Percentiles rank a stretch among this genome's conserved stretches.
These are phyloP conservation scores for Ophion obscuratus DNA, from an alignment of 2,888 invertebrate genomes.

Conservation along the genomic window DNA sequence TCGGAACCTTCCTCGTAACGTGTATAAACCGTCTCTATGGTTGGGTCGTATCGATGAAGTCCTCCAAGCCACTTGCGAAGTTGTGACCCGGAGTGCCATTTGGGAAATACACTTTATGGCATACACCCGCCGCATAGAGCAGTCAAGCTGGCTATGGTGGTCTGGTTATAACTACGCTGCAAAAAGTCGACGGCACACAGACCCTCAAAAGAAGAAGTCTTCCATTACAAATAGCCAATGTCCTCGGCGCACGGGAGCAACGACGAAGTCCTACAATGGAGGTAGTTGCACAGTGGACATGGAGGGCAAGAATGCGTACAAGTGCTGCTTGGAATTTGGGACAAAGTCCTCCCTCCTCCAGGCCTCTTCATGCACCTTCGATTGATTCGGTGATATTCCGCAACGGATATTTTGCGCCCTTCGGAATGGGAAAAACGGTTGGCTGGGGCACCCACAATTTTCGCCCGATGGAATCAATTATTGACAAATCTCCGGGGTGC, in stretches of 20 bases:
- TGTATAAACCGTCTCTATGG: constrained; percentile 17
- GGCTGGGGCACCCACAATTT: constrained; percentile 59
- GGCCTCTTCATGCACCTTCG: constrained; percentile 36
- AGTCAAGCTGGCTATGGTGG: not conserved
- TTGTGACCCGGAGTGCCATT: constrained; percentile 43
- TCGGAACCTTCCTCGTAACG: constrained; percentile 14
- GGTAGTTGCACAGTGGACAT: not conserved
- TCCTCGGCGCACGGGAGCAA: not conserved
- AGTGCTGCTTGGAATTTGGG: not conserved
- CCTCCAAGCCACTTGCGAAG: constrained; percentile 16
- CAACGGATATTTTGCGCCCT: constrained; percentile 58
- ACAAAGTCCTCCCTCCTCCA: not conserved
- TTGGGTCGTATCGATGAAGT: constrained; percentile 50
- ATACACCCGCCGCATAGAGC: not conserved
- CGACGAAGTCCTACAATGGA: not conserved
- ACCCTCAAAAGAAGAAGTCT: not conserved
- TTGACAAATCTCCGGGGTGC: constrained; percentile 66
- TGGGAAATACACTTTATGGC: constrained; percentile 30
- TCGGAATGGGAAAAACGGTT: constrained; percentile 7
- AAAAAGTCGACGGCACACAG: not conserved
- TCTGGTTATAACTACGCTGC: not conserved
- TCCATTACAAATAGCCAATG: not conserved
- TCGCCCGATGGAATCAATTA: constrained; percentile 66
- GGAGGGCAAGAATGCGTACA: not conserved
- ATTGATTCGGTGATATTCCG: constrained; percentile 57